phyloP scores from a whole-genome alignment of 2,113 vertebrate species.

The Brachionichthys hirsutus region DNA sequence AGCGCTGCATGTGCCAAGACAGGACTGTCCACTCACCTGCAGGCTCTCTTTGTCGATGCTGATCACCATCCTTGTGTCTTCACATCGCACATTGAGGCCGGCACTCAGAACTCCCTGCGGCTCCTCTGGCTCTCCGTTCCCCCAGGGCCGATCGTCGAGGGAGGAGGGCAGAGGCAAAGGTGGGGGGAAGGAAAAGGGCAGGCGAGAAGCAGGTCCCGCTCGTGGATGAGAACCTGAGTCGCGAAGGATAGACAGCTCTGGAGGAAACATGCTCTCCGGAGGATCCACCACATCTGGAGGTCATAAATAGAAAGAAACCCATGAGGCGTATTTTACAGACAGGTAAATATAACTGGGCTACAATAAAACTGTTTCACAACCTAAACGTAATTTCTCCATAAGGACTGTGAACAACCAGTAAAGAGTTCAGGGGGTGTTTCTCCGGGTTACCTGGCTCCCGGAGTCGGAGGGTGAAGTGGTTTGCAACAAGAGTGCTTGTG shows the following conservation, averaged over 20 bases:
- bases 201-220: conserved; percentile 56
- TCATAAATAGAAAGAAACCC: conserved; percentile 12
- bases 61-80: conserved; percentile 86
- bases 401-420: background rate
- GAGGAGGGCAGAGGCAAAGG: conserved; percentile 36
- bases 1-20: no score
- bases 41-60: conserved; percentile 87
- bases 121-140: conserved; percentile 76
- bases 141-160: conserved; percentile 25
- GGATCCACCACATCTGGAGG: conserved; percentile 65
- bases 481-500: conserved; percentile 87
- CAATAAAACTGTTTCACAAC: background rate
- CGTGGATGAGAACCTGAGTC: conserved; percentile 57
- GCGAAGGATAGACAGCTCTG: conserved; percentile 81
- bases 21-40: conserved; percentile 76
- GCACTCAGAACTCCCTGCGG: conserved; percentile 75
- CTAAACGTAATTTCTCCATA: conserved; percentile 11
- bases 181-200: conserved; percentile 81
- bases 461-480: conserved; percentile 86
- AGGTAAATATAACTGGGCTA: conserved; percentile 14
- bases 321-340: conserved; percentile 27
- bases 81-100: conserved; percentile 84
- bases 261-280: conserved; percentile 71
- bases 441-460: conserved; percentile 81
- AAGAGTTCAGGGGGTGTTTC: background rate